phyloP scores from a whole-genome alignment of 2,888 invertebrate species.

The Choristoneura rosaceana region DNA sequence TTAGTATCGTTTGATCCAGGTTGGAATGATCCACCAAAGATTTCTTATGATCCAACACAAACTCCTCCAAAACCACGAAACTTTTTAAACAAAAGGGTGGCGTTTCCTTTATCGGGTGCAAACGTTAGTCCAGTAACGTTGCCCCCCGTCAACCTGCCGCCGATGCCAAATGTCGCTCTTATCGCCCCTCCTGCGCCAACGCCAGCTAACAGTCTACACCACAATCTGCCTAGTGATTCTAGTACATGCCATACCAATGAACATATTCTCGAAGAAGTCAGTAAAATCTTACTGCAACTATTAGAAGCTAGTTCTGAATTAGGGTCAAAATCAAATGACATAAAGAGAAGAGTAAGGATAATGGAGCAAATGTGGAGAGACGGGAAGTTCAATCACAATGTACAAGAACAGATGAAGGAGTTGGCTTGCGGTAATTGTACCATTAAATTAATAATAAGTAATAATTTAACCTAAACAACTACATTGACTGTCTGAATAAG shows the following conservation, averaged over 20 bases:
- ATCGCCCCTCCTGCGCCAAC: slow-evolving; percentile 47
- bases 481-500: too few relatives aligned
- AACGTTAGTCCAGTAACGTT: slow-evolving; percentile 46
- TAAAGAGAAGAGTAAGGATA: slow-evolving; percentile 79
- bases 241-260: slow-evolving; percentile 62
- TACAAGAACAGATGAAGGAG: slow-evolving; percentile 79
- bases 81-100: slow-evolving; percentile 83
- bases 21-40: slow-evolving; percentile 86
- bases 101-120: slow-evolving; percentile 74
- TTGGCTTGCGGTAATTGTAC: slow-evolving; percentile 81
- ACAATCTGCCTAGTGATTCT: slow-evolving; percentile 44
- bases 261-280: slow-evolving; percentile 66
- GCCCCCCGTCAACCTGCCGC: slow-evolving; percentile 60
- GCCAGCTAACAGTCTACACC: slow-evolving; percentile 43
- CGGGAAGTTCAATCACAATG: slow-evolving; percentile 79
- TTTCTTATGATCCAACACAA: slow-evolving; percentile 75
- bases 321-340: slow-evolving; percentile 78
- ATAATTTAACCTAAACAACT: too few relatives aligned
- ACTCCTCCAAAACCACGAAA: slow-evolving; percentile 73
- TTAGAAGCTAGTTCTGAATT: slow-evolving; percentile 71
- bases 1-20: slow-evolving; percentile 81
- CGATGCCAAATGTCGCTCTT: slow-evolving; percentile 53
- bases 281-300: slow-evolving; percentile 62
- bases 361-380: slow-evolving; percentile 86
- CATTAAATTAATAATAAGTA: not conserved